A percentile compares a stretch with the other conserved stretches of the same genome.
Evolutionary conservation across 2,797 vertebrate species (phyloP).

Genomic region (Psittacula derbiana): DNA sequence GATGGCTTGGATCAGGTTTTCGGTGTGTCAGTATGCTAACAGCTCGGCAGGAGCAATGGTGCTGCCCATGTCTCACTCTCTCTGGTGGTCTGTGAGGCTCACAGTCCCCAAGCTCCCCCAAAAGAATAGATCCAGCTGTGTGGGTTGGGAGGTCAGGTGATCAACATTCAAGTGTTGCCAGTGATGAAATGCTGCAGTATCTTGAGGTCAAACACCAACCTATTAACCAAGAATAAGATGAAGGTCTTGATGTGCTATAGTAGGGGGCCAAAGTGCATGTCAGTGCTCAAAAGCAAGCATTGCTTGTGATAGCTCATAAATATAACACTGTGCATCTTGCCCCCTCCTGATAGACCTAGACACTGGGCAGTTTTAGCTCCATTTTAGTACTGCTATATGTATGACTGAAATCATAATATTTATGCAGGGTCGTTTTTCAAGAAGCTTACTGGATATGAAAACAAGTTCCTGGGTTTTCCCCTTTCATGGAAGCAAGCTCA

Average conservation of each 20-base stretch:
- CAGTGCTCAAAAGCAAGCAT: background rate
- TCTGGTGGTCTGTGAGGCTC: background rate
- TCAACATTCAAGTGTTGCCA: background rate
- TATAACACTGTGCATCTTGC: background rate
- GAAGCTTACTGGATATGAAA: constrained; percentile 34
- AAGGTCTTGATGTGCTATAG: background rate
- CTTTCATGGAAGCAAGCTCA: constrained; percentile 48
- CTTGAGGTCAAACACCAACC: background rate
- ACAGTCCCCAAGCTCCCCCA: accelerated
- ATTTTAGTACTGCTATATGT: background rate
- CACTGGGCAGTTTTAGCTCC: background rate
- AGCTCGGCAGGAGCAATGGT: background rate
- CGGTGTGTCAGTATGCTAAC: background rate
- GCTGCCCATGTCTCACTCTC: background rate
- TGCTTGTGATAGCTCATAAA: background rate
- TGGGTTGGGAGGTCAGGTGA: background rate
- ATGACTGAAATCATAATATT: constrained; percentile 50
- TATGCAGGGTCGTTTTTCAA: constrained; percentile 47
- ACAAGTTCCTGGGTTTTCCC: constrained; percentile 27
- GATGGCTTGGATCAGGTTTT: background rate
- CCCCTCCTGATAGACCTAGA: background rate
- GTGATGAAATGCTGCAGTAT: background rate
- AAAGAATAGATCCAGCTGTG: background rate
- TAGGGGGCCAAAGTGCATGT: background rate
- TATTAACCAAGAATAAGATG: background rate